Conservation (phyloP, 2,797 vertebrate species). For the Lophotriccus pileatus region DNA sequence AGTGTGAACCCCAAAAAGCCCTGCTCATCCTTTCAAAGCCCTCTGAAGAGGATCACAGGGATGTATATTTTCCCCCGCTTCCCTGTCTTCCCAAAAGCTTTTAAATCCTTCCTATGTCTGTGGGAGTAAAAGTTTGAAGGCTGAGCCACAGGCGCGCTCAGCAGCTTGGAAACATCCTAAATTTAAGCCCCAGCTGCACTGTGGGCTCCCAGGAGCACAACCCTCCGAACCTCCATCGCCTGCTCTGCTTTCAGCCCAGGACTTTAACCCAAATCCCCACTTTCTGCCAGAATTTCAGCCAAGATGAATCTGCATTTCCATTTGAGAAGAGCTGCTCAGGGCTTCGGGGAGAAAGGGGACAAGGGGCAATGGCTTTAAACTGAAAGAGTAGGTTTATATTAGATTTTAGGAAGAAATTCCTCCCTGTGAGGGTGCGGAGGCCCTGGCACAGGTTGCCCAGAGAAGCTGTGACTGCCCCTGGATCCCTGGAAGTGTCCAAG, state of each 20-base stretch:
- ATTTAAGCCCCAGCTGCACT: not conserved
- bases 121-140: not conserved
- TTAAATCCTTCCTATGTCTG: rapidly evolving
- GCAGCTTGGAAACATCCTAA: not conserved
- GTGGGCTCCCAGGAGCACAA: not conserved
- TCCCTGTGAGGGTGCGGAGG: not conserved
- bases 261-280: not conserved
- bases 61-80: not conserved
- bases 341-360: not conserved
- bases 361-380: not conserved
- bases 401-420: not conserved
- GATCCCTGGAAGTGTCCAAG: not conserved
- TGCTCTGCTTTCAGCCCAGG: not conserved
- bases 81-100: not conserved
- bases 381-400: not conserved
- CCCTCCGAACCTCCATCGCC: not conserved
- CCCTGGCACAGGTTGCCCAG: not conserved
- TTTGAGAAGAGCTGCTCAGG: not conserved
- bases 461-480: not conserved
- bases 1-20: rapidly evolving
- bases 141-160: not conserved
- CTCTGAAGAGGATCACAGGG: not conserved
- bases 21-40: not conserved
- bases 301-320: not conserved
- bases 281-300: not conserved